Base-by-base conservation (phyloP, 2,113 vertebrate species). In the Xiphorhynchus elegans region DNA sequence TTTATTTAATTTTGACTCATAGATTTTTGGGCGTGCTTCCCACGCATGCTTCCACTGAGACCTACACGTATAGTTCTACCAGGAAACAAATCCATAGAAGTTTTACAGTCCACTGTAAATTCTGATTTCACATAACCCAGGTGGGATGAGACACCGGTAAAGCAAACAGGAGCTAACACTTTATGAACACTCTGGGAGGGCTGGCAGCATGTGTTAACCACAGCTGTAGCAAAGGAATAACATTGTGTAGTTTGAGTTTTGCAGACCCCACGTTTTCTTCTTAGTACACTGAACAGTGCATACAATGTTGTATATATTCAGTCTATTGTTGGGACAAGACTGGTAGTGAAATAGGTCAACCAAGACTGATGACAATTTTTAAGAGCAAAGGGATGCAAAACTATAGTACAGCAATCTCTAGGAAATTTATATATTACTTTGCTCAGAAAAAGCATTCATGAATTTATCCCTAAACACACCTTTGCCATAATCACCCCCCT, bases 311-410 rank as follows among this genome's bases (percentile, higher is more conserved):
- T 64, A 37, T 81, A n/a, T 44, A 37, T 77, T 70, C 50, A 24
- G 33, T 37, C 44, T 79, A 3, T 63, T 63, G 42, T 74, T 77
- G 40, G 95, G 97, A 86, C 78, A 84, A 86, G 56, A 67, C 37
- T 69, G 46, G 46, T 44, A 56, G 76, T 77, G 81, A 95, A 94
- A 95, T 82, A 96, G 73, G 84, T 96, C 69, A 93, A 62, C 33
- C n/a, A 86, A 35, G 47, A 86, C 66, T 78, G 64, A 93, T 59
- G 23, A 46, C 8, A 46, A 21, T 88, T 91, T 93, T 91, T 24
- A 47, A 94, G 59, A 90, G 49, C 52, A 84, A 68, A 18, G 6
- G 60, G 53, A 56, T 75, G 59, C 15, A 72, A 84, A 72, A 29
- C 40, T 66, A 31, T 21, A 62, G 35, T 53, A 40, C 16, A 63